Evolutionary conservation across 2,113 vertebrate species (phyloP).

Genomic region (Ciconia boyciana): DNA sequence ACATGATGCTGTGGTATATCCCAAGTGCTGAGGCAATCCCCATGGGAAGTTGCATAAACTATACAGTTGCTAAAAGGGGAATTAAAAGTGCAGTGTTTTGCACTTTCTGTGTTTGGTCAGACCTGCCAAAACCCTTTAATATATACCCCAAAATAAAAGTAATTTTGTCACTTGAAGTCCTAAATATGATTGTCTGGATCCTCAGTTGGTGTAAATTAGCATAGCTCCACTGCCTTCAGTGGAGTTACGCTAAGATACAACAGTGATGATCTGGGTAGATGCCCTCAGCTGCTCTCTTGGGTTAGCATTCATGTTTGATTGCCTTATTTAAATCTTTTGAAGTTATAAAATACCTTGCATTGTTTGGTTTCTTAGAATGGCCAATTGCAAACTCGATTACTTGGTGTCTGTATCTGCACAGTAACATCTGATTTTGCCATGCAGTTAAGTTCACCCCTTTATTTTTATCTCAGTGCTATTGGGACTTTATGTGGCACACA

Average conservation of each 20-base stretch:
- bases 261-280: conserved; percentile 51
- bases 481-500: conserved; percentile 44
- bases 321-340: conserved; percentile 38
- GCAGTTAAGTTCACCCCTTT: conserved; percentile 46
- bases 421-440: conserved; percentile 51
- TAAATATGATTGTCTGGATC: conserved; percentile 1
- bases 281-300: conserved; percentile 60
- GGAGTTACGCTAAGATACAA: conserved; percentile 47
- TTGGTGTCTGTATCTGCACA: conserved; percentile 50
- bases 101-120: conserved; percentile 58
- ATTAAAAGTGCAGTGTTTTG: conserved; percentile 9
- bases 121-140: conserved; percentile 50
- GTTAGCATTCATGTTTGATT: conserved; percentile 68
- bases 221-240: conserved; percentile 28
- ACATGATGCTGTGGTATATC: conserved; percentile 70
- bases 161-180: conserved; percentile 1
- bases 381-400: background rate
- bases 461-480: conserved; percentile 42
- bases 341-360: conserved; percentile 12
- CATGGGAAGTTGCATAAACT: conserved; percentile 51
- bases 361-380: conserved; percentile 47
- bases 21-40: conserved; percentile 63
- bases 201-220: conserved; percentile 57
- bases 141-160: background rate
- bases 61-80: conserved; percentile 20